Conservation (phyloP, 2,113 vertebrate genomes). For the Eulacestoma nigropectus region DNA sequence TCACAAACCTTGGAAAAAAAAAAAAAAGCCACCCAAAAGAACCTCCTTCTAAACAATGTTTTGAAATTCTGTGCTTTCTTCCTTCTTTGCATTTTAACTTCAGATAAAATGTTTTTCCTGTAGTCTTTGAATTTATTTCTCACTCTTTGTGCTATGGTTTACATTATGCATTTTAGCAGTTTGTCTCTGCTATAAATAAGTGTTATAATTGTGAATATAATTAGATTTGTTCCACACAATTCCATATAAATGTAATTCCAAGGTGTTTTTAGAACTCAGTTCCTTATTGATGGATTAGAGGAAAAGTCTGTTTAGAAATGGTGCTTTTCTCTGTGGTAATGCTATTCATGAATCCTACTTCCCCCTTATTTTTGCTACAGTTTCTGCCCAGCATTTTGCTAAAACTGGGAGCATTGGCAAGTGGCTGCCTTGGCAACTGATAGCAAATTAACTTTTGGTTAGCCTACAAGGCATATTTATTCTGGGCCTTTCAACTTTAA, state of each 20-base stretch:
- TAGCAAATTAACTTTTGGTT: conserved; percentile 43
- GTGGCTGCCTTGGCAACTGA: conserved; percentile 43
- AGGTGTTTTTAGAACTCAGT: conserved; percentile 8
- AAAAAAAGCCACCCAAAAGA: neutral
- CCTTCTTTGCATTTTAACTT: neutral
- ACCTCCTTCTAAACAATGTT: neutral
- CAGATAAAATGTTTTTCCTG: neutral
- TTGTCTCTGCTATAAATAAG: conserved; percentile 45
- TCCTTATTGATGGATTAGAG: conserved; percentile 34
- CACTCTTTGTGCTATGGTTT: neutral
- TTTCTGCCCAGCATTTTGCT: conserved; percentile 22
- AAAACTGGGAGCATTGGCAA: conserved; percentile 32
- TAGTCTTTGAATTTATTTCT: neutral
- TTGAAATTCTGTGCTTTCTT: neutral
- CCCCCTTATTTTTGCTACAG: neutral
- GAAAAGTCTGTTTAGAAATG: neutral
- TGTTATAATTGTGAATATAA: conserved; percentile 55
- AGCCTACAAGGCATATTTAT: conserved; percentile 29
- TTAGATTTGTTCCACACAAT: conserved; percentile 52
- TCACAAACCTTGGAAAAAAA: neutral
- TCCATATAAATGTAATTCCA: conserved; percentile 14
- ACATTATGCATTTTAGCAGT: conserved; percentile 25
- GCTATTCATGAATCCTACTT: conserved; percentile 5
- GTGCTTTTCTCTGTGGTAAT: conserved; percentile 13
- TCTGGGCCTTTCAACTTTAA: conserved; percentile 41